Evolutionary conservation across 2,113 vertebrate genomes (phyloP), one percentile per base, ranked within the genome.

Genomic region (Thinocorus orbignyianus): DNA sequence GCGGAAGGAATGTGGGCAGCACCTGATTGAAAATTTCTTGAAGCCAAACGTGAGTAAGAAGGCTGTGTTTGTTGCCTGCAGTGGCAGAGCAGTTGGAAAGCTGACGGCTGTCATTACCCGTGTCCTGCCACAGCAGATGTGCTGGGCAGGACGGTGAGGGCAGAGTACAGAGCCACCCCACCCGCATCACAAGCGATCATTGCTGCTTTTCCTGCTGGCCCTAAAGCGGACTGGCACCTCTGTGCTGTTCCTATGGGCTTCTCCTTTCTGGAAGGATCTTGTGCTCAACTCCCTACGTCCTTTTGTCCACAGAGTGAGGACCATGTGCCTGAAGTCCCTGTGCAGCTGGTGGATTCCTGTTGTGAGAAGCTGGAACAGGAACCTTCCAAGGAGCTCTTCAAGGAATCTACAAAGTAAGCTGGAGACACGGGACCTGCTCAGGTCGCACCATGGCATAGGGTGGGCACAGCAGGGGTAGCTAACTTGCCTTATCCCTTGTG

Each of bases 331-430:
- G 99, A 99, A 97, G 97, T 99, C 89, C 98, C 98, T 39, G 97
- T 94, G n/a, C 98, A 98, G 79, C 97, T 99, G 97, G 98, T 98
- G 91, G 97, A 95, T 77, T 97, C 97, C 72, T 99, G 99, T 64
- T 89, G 98, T n/a, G 98, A 99, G 95, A 95, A 96, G 78, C 97
- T 99, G 94, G 98, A 99, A 88, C 97, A 99, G 88, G 99, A 99
- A 10, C 98, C 99, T 93, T 99, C 98, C 96, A 99, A 99, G 96
- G 99, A 99, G 90, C 99, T 99, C 92, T 99, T 99, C 97, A 99
- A 99, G 95, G 99, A 99, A 94, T 99, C 98, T 81, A 99, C 99
- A 97, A 99, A 98, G 99, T 99, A 97, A 98, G 99, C 87, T 31
- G 52, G 33, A 70, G 49, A 51, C 17, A 33, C 46, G 57, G 31